phyloP scores from a whole-genome alignment of 64 coral and sea anemone genomes.

The Actinia equina region DNA sequence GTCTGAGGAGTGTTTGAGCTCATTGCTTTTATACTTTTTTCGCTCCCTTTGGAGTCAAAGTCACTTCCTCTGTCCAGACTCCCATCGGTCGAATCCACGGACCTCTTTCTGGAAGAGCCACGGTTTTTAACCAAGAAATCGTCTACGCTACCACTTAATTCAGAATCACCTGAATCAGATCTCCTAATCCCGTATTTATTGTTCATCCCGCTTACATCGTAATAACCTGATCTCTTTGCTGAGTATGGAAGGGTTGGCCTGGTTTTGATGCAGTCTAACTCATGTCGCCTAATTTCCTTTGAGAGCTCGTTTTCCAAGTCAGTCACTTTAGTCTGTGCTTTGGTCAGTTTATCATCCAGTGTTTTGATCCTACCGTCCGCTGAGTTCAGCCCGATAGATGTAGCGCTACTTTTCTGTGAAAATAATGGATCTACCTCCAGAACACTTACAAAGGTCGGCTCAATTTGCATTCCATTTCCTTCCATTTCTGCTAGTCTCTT shows the following conservation, averaged over 20 bases:
- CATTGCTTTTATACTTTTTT: background rate
- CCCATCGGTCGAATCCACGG: background rate
- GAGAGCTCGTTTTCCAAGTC: conserved; percentile 72
- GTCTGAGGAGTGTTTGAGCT: background rate
- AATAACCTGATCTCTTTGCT: conserved; percentile 28
- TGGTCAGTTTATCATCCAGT: conserved; percentile 76
- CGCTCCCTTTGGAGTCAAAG: background rate
- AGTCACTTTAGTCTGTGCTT: conserved; percentile 61
- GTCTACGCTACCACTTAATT: background rate
- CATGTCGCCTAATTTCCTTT: conserved; percentile 77
- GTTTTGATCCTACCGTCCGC: conserved; percentile 62
- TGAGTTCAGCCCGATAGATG: conserved; percentile 4
- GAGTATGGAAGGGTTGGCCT: conserved; percentile 16
- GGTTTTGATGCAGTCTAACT: conserved; percentile 41
- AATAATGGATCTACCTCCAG: conserved; percentile 3
- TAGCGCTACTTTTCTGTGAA: conserved; percentile 10
- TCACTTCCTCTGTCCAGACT: conserved; percentile 14
- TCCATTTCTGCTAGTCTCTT: conserved; percentile 52
- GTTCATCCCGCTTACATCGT: conserved; percentile 5
- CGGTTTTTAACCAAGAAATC: background rate
- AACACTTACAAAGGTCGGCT: conserved; percentile 9
- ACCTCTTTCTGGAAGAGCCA: background rate
- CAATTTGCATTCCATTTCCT: conserved; percentile 33
- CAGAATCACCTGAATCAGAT: background rate
- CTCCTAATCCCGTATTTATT: background rate